Evolutionary conservation across 2,113 vertebrate genomes (phyloP), one percentile per base, ranked within the genome.

Genomic region (Dasyurus viverrinus): DNA sequence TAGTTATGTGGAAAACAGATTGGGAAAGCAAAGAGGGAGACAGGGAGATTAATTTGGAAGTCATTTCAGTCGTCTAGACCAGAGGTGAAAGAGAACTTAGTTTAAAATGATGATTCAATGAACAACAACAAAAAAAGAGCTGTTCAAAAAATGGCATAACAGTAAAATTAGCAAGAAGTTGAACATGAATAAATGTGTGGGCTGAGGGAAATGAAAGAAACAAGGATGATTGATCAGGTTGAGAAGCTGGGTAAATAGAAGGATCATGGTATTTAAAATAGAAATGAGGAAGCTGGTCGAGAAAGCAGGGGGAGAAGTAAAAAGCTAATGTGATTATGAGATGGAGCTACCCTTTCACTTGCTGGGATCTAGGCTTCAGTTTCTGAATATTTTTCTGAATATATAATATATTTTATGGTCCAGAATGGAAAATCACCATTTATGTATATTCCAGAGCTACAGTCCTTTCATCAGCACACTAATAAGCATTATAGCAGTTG

Each of bases 311-410:
- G 27, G 60, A n/a, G 60, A 1, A 68, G 30, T 68, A 14, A 16
- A 84, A 84, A 84, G 68, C 8, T 42, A 84, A 84, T 42, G n/a
- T 84, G 36, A 89, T 46, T 92, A 92, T 90, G 95, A 97, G 95
- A 96, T 95, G 94, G 90, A 91, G 2, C 52, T 95, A 53, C 27
- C 57, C 26, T 96, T 93, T 90, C 92, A 50, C 89, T 91, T 36
- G 92, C 46, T 1, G 89, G 53, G 55, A 90, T 57, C 52, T 5
- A 47, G 16, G 52, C 90, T 76, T 53, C 26, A 46, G 60, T 54
- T 76, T 92, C 89, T 94, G 0, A 42, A n/a, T 54, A 1, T 54
- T 54, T 60, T 57, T 26, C 57, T 60, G 26, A 60, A 60, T 60
- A 30, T 60, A 54, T 6, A n/a, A 19, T 19, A n/a, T 19, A 8